Conservation (phyloP, 2,888 invertebrate species). For the Onchidella celtica region DNA sequence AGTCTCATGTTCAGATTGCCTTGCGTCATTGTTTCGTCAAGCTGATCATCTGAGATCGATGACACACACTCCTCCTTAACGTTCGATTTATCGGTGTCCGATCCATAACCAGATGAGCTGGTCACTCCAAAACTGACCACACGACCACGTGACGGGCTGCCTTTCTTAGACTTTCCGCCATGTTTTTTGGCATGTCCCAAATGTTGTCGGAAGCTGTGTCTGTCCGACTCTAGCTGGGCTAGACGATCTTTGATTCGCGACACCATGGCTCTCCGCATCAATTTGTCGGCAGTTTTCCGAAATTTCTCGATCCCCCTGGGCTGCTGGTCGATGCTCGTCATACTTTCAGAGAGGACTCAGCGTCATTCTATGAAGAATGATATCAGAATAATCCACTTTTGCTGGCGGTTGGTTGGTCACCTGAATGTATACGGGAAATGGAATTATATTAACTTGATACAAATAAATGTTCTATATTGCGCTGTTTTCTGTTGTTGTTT, state of each 20-base stretch:
- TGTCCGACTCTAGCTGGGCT: not conserved
- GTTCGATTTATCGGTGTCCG: not conserved
- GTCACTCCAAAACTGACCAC: not conserved
- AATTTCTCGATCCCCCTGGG: not conserved
- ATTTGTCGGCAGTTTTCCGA: not conserved
- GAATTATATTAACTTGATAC: too few relatives aligned
- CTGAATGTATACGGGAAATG: too few relatives aligned
- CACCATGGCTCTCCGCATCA: constrained; percentile 4
- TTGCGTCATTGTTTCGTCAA: not conserved
- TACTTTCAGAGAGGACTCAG: too few relatives aligned
- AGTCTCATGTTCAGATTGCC: not conserved
- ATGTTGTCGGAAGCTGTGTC: not conserved
- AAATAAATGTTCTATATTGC: too few relatives aligned
- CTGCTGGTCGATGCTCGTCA: not conserved
- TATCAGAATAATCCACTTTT: too few relatives aligned
- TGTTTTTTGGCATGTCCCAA: not conserved
- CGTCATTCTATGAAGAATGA: too few relatives aligned
- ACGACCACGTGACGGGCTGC: not conserved
- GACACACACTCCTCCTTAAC: not conserved
- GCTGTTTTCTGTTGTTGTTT: too few relatives aligned
- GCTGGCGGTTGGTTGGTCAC: too few relatives aligned
- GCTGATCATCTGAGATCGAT: not conserved
- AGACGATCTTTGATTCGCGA: not conserved
- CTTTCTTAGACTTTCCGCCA: not conserved
- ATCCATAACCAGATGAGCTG: not conserved